Evolutionary conservation across 1,140 invertebrate species (phyloP), one percentile per base, ranked within the genome.

Genomic region (Lerema accius): DNA sequence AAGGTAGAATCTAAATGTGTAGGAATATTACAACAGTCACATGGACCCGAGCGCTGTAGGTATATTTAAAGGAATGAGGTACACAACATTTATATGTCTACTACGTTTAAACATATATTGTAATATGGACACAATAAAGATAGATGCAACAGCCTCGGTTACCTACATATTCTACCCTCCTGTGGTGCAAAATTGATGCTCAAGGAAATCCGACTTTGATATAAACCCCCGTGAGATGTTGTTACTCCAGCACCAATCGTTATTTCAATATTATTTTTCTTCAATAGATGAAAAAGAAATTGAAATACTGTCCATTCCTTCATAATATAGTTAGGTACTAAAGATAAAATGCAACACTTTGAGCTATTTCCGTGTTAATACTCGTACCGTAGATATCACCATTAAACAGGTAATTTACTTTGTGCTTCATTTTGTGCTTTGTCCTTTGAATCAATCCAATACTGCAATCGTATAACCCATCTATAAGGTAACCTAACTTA

Each of bases 71-170:
- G 60, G 43, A 74, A 69, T 65, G 49, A 10, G 9, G 28, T 69
- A 73, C 62, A 73, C 66, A 53, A 76, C 71, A 77, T 71, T 66
- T 55, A 73, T n/a, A n/a, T 59, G 58, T 67, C 56, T 14, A 67
- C 70, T 73, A 80, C 73, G 61, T 67, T 69, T 73, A 75, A 69
- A 77, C 69, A 73, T 62, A 64, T 60, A 49, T 46, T 48, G 45
- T 63, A 70, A 69, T 49, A 66, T 68, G 53, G 68, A 73, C 67
- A 73, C 67, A 73, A 63, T 65, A 64, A 69, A 32, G 19, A 6
- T 70, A 63, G 43, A 51, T 73, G 67, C 58, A 65, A 73, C 71
- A 73, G 65, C 71, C 71, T 70, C 71, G 62, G 62, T 46, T 43
- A 55, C 61, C 23, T 49, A 39, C 39, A 63, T 53, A 35, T 49